A percentile compares a stretch with the other conserved stretches of the same genome.
Evolutionary conservation across 2,113 vertebrate species (phyloP).

Genomic region (Ptilonorhynchus violaceus): DNA sequence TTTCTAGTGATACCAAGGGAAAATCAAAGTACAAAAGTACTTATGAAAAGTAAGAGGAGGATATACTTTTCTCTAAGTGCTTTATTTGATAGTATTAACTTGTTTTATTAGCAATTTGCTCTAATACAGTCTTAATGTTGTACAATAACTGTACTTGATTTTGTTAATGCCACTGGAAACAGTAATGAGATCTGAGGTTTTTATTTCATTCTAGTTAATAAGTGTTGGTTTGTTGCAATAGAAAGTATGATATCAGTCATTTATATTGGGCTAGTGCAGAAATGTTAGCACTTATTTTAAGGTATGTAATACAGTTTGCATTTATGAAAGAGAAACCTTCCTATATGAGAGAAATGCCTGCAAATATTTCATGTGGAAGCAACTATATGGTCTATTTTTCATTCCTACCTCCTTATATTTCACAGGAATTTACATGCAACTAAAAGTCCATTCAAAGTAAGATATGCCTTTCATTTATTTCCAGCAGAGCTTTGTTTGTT

Average conservation of each 20-base stretch:
- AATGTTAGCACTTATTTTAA: not conserved
- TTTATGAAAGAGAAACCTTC: not conserved
- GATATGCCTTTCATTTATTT: slow-evolving; percentile 3
- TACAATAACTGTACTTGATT: slow-evolving; percentile 45
- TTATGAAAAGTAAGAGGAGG: slow-evolving; percentile 8
- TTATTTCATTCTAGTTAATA: slow-evolving; percentile 21
- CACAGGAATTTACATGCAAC: not conserved
- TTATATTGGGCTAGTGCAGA: not conserved
- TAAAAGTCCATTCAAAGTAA: not conserved
- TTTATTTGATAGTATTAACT: slow-evolving; percentile 52
- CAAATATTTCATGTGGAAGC: not conserved
- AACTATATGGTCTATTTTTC: not conserved
- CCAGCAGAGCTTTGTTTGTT: not conserved
- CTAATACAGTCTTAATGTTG: slow-evolving; percentile 44
- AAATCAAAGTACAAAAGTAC: slow-evolving; percentile 20
- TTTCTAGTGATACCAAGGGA: slow-evolving; percentile 38
- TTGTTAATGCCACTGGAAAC: slow-evolving; percentile 38
- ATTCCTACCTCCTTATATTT: not conserved
- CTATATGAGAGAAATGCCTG: not conserved
- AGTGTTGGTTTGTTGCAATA: not conserved
- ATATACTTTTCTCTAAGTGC: slow-evolving; percentile 27
- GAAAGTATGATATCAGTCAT: not conserved
- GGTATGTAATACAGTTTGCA: not conserved
- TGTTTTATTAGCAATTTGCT: slow-evolving; percentile 60
- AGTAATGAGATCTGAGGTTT: slow-evolving; percentile 13